Base-by-base conservation (phyloP, 2,797 vertebrate species). In the Uromys caudimaculatus region DNA sequence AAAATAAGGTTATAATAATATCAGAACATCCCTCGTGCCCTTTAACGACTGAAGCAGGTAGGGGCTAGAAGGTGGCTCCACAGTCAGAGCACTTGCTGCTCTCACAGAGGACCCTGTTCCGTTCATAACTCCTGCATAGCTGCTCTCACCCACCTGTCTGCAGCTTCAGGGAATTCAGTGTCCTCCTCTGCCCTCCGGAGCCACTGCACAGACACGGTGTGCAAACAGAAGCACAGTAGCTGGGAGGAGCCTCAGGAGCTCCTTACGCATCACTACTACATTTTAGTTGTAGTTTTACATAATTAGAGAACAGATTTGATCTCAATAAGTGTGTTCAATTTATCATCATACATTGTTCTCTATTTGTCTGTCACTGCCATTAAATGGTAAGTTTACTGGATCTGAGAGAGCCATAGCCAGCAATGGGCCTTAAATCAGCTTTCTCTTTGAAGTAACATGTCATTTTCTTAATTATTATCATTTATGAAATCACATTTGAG, bases 401-500 rank as follows among this genome's bases (percentile, higher is more conserved):
- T 41, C 92, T 90, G 38, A 89, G 29, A 78, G 47, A 89, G 23
- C 73, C 29, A 21, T 73, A 73, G 27, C 96, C 75, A 84, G 7
- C 69, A 81, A 76, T 91, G 88, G 83, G 23, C 50, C 78, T 67
- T 69, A 85, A 92, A 62, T 41, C 24, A 8, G 93, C 29, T 69
- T 93, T 94, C 84, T 96, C 27, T 91, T 90, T 71, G 64, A 95
- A 78, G 9, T 79, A 91, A 95, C 94, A n/a, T 88, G 8, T 79
- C 17, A 29, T 38, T 83, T 96, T 69, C 82, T 89, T 41, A 73
- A 71, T 89, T 95, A 29, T 56, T 52, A 21, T 41, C 77, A 6
- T 89, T 86, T 54, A 58, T 71, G 62, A 89, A 95, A 94, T 95
- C 6, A 50, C 35, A 44, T 92, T 89, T 76, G 52, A 54, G 38